These are phyloP conservation scores for Drosophila kokeensis DNA, from an alignment of 2,888 invertebrate genomes.

Conservation along the genomic window DNA sequence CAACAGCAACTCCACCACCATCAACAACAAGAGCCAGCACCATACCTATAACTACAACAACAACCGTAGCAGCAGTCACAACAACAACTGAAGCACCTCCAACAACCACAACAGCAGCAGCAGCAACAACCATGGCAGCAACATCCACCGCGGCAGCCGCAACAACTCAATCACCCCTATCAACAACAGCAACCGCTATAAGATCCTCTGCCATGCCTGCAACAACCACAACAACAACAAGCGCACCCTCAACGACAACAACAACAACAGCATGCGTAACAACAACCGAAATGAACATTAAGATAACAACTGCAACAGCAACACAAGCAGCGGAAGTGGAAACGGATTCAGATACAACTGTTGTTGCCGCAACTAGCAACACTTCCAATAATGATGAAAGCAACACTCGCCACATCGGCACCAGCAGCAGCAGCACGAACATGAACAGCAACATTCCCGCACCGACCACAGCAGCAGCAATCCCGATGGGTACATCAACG, in stretches of 20 bases:
- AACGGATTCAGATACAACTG: conserved; percentile 35
- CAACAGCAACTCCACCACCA: conserved; percentile 26
- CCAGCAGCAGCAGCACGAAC: conserved; percentile 8
- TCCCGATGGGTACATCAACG: conserved; percentile 41
- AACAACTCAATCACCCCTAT: conserved; percentile 17
- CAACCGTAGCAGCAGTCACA: conserved; percentile 26
- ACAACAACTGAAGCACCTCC: conserved; percentile 15
- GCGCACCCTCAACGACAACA: conserved; percentile 21
- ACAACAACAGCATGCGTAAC: conserved; percentile 25
- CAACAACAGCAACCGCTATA: conserved; percentile 28
- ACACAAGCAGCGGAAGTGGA: conserved; percentile 20
- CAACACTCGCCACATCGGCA: conserved; percentile 14
- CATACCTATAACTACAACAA: conserved; percentile 12
- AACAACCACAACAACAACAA: conserved; percentile 32
- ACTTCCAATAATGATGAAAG: conserved; percentile 18
- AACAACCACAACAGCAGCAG: conserved; percentile 10
- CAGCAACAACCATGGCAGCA: conserved; percentile 20
- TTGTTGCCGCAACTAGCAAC: conserved; percentile 24
- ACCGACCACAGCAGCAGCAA: conserved; percentile 12
- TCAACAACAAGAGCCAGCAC: conserved; percentile 23
- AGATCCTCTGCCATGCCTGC: conserved; percentile 11
- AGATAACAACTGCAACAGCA: conserved; percentile 26
- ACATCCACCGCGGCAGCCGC: conserved; percentile 9
- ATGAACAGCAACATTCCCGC: conserved; percentile 4
- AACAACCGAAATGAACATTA: conserved; percentile 33